Base-by-base conservation (phyloP, 23 tunicate genomes). In the Halocynthia roretzi region DNA sequence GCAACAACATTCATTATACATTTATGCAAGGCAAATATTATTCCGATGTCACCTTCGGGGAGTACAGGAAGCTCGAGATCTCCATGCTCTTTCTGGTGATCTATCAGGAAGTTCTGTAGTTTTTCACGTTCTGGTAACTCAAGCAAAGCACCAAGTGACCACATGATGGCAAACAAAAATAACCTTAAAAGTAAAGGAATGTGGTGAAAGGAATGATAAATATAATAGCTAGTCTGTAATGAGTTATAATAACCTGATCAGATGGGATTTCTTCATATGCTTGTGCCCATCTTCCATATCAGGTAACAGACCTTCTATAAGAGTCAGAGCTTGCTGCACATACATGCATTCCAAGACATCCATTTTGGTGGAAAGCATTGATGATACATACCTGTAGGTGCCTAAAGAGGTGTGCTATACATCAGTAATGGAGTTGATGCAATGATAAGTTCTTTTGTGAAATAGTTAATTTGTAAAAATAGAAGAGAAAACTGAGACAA, bases 141-240 rank as follows among this genome's bases (percentile, higher is more conserved):
- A 52, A 93, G 71, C 56, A 93, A 62, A 8, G 98, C 98, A 10
- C 98, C 98, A 52, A 93, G 86, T 31, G 98, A 93, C 98, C 98
- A 93, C 98, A 93, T 93, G 61, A 87, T 19, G 48, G 96, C 87
- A 66, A 93, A 93, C 56, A 93, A 61, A 76, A 88, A 93, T 69
- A 93, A 72, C 83, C 96, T 89, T 51, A 6, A 73, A 78, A 71
- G 56, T 8, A 49, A 48, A 0, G 10, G 0, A 67, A 2, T 67
- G 49, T 21, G 22, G 31, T 67, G n/a, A 5, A 67, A 11, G 9
- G 0, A 15, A 20, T 65, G 44, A 31, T 31, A 31, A 31, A 31
- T 31, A 31, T 31, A 31, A 31, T 31, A 31, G 44, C 44, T 31
- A 31, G 44, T 31, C 44, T 31, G 44, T 31, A 31, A 31, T 31